phyloP scores from a whole-genome alignment of 1,140 invertebrate genomes.

The Aphidius ervi region DNA sequence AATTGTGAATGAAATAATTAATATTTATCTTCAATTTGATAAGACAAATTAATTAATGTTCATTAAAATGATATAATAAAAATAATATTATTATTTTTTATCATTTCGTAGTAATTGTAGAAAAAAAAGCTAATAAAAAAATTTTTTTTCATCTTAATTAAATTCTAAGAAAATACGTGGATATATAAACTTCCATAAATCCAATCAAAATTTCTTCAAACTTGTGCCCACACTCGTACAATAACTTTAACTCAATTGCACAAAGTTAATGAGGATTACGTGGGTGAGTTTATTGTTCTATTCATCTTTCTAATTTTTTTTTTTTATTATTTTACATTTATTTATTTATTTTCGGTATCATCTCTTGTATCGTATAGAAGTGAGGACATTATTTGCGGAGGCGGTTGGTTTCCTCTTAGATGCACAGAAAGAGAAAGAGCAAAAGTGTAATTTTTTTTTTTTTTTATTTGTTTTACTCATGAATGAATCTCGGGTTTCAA shows the following conservation, averaged over 20 bases:
- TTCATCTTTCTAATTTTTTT: not conserved
- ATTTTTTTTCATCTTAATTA: not conserved
- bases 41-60: not conserved
- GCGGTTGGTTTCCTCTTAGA: no score
- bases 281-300: conserved; percentile 18
- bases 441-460: no score
- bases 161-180: not conserved
- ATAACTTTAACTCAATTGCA: not conserved
- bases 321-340: no score
- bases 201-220: conserved; percentile 7
- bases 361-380: no score
- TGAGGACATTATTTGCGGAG: no score
- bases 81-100: no score
- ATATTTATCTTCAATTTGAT: not conserved
- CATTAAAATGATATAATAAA: not conserved
- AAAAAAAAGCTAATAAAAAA: not conserved
- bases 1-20: not conserved
- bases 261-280: conserved; percentile 14
- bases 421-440: no score
- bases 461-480: no score
- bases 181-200: conserved; percentile 2
- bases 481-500: no score
- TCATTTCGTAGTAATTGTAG: not conserved
- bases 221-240: not conserved
- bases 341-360: no score